A percentile compares a stretch with the other conserved stretches of the same genome.
Conservation (phyloP, 2,888 invertebrate species). For the Meliscaeva auricollis region DNA sequence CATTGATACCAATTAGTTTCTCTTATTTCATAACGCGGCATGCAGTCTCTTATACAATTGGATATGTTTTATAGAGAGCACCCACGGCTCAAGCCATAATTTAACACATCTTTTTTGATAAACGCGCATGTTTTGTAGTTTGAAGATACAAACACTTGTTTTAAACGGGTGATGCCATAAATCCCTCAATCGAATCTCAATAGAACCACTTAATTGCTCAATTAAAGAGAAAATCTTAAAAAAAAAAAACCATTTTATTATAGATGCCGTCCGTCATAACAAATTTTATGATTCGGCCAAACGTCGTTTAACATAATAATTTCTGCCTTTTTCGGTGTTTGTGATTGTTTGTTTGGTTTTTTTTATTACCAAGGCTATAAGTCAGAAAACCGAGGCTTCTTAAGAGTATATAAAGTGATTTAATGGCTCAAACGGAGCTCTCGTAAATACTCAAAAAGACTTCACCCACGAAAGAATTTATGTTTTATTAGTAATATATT, state of each 20-base stretch:
- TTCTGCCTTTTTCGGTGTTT: slow-evolving; percentile 56
- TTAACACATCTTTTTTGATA: slow-evolving; percentile 53
- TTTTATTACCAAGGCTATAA: slow-evolving; percentile 8
- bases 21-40: slow-evolving; percentile 64
- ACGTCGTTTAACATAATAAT: slow-evolving; percentile 69
- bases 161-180: slow-evolving; percentile 54
- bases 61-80: slow-evolving; percentile 15
- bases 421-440: slow-evolving; percentile 17
- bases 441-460: background rate
- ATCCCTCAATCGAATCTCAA: slow-evolving; percentile 31
- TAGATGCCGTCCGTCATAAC: slow-evolving; percentile 58
- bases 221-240: slow-evolving; percentile 67
- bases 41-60: slow-evolving; percentile 53
- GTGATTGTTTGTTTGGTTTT: slow-evolving; percentile 52
- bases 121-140: slow-evolving; percentile 19
- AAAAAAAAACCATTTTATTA: slow-evolving; percentile 52
- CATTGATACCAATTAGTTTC: slow-evolving; percentile 71
- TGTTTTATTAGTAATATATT: background rate
- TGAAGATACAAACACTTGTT: slow-evolving; percentile 9
- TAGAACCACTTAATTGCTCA: slow-evolving; percentile 69
- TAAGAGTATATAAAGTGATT: background rate
- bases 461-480: slow-evolving; percentile 39
- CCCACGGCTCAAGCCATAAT: slow-evolving; percentile 49
- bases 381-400: slow-evolving; percentile 1
- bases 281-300: slow-evolving; percentile 64